Conservation (phyloP, 2,797 vertebrate species). For the Eurystomus glaucurus region DNA sequence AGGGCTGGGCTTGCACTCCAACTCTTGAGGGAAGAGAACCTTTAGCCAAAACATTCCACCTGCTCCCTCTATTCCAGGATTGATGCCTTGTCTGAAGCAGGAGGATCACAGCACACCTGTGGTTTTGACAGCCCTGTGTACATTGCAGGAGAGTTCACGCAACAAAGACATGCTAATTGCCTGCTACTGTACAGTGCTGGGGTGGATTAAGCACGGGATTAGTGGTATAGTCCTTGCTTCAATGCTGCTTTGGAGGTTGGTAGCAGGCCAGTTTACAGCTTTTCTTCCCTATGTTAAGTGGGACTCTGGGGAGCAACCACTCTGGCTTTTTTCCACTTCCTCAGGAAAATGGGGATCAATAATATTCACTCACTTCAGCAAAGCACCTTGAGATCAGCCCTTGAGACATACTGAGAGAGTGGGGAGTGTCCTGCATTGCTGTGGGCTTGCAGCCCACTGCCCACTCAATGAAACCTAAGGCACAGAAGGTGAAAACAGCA, state of each 20-base stretch:
- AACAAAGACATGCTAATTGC: background rate
- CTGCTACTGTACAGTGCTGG: background rate
- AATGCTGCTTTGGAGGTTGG: background rate
- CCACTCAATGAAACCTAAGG: background rate
- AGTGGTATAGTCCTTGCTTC: background rate
- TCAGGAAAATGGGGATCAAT: background rate
- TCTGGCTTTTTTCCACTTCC: background rate
- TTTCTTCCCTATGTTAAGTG: fast-evolving
- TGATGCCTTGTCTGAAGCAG: background rate
- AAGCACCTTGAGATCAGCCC: background rate
- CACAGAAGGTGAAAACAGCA: background rate
- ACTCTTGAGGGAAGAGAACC: background rate
- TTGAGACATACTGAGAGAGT: background rate
- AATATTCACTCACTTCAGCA: background rate
- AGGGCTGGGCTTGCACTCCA: background rate
- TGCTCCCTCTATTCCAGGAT: background rate
- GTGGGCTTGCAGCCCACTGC: background rate
- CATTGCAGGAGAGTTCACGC: background rate
- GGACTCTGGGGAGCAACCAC: background rate
- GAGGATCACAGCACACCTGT: background rate
- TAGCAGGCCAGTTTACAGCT: background rate
- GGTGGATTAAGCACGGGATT: background rate
- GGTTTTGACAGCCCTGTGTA: background rate
- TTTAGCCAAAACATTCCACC: slow-evolving; percentile 24
- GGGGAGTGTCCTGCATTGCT: background rate